Conservation (phyloP, 2,888 invertebrate species). For the Trachelus troglodyta region DNA sequence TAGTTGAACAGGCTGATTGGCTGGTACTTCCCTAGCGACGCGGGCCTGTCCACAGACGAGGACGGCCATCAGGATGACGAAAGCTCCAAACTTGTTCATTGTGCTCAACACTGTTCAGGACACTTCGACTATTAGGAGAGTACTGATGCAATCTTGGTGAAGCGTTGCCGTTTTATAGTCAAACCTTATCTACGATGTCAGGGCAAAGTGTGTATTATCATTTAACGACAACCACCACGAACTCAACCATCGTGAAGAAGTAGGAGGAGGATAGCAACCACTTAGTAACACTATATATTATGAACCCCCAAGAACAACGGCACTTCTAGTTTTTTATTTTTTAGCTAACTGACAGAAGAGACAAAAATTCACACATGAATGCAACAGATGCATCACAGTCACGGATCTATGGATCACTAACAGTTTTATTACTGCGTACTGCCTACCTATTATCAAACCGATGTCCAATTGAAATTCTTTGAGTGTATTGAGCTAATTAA, state of each 20-base stretch:
- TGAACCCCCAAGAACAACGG: background rate
- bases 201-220: conserved; percentile 50
- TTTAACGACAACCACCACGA: conserved; percentile 15
- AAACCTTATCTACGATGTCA: conserved; percentile 47
- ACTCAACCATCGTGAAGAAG: background rate
- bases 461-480: background rate
- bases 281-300: background rate
- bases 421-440: background rate
- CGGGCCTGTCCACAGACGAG: conserved; percentile 24
- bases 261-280: background rate
- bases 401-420: background rate
- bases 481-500: background rate
- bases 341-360: background rate
- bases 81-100: conserved; percentile 6
- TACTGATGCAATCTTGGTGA: conserved; percentile 42
- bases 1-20: conserved; percentile 33
- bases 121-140: conserved; percentile 28
- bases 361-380: background rate
- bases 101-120: conserved; percentile 10
- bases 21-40: conserved; percentile 13
- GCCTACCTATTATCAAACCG: background rate
- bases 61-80: conserved; percentile 33
- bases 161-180: conserved; percentile 48
- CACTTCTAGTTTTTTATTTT: background rate
- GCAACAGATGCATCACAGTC: background rate